These are phyloP conservation scores for Anniella stebbinsi DNA, from an alignment of 2,797 vertebrate species.

Conservation along the genomic window DNA sequence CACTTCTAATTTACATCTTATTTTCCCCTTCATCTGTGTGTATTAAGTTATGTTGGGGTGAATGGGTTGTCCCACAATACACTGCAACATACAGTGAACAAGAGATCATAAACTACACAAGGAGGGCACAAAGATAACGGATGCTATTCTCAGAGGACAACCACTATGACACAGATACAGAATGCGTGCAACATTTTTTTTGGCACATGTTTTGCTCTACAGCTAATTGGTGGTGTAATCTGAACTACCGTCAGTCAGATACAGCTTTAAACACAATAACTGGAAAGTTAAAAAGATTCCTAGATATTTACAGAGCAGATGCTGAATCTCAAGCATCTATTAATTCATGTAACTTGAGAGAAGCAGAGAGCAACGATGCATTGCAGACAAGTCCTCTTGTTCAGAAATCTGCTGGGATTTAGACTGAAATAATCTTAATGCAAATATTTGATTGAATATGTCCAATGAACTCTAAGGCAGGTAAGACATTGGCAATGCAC, in stretches of 20 bases:
- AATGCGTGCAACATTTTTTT: neutral
- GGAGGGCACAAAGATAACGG: neutral
- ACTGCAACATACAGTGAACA: neutral
- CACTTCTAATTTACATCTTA: neutral
- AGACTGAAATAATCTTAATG: neutral
- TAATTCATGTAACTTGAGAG: neutral
- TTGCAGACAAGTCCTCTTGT: neutral
- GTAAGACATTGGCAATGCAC: constrained; percentile 3
- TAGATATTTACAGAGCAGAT: neutral
- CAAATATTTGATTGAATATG: constrained; percentile 25
- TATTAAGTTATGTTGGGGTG: neutral
- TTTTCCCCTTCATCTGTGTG: neutral
- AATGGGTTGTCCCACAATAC: neutral
- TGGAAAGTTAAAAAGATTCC: neutral
- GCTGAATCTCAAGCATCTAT: neutral
- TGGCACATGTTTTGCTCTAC: neutral
- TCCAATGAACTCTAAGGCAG: constrained; percentile 18
- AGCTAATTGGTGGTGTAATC: neutral
- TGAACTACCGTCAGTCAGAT: neutral
- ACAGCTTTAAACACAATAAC: neutral
- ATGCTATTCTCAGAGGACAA: neutral
- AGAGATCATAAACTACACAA: neutral
- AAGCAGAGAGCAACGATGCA: neutral
- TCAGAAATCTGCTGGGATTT: neutral
- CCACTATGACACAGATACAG: neutral